Conservation (phyloP, 2,113 vertebrate genomes). For the Pitta sordida region DNA sequence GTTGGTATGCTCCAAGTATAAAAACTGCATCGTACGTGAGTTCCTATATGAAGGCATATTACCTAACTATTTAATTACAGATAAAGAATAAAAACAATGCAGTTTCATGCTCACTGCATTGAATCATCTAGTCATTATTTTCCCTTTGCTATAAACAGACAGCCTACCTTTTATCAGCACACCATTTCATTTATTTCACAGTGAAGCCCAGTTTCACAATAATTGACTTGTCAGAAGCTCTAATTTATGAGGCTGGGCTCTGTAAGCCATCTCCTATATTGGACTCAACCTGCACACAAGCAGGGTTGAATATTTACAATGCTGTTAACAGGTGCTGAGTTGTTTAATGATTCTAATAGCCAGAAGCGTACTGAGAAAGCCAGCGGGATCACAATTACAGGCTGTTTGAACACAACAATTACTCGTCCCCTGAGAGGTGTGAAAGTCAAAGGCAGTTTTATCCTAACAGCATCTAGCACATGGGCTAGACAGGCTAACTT, state of each 20-base stretch:
- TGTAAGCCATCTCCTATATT: slow-evolving; percentile 83
- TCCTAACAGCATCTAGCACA: slow-evolving; percentile 84
- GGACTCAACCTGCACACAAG: slow-evolving; percentile 83
- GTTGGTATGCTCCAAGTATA: slow-evolving; percentile 36
- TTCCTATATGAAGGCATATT: slow-evolving; percentile 60
- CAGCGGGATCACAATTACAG: slow-evolving; percentile 87
- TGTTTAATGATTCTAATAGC: slow-evolving; percentile 96
- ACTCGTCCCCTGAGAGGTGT: slow-evolving; percentile 79
- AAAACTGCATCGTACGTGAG: slow-evolving; percentile 36
- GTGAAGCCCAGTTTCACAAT: slow-evolving; percentile 83
- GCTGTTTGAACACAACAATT: slow-evolving; percentile 88
- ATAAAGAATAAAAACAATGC: slow-evolving; percentile 76
- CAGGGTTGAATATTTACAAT: slow-evolving; percentile 97
- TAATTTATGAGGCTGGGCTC: slow-evolving; percentile 88
- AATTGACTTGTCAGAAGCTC: slow-evolving; percentile 87
- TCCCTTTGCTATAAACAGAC: slow-evolving; percentile 77
- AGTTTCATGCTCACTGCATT: slow-evolving; percentile 75
- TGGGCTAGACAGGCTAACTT: slow-evolving; percentile 81
- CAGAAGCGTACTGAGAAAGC: slow-evolving; percentile 84
- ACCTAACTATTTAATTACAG: slow-evolving; percentile 75
- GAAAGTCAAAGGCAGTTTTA: slow-evolving; percentile 87
- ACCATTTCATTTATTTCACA: slow-evolving; percentile 85
- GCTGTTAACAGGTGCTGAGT: slow-evolving; percentile 97
- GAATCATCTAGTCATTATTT: slow-evolving; percentile 81
- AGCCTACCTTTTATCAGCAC: slow-evolving; percentile 80